Evolutionary conservation across 2,797 vertebrate genomes (phyloP).

Genomic region (Rhinoraja longicauda): DNA sequence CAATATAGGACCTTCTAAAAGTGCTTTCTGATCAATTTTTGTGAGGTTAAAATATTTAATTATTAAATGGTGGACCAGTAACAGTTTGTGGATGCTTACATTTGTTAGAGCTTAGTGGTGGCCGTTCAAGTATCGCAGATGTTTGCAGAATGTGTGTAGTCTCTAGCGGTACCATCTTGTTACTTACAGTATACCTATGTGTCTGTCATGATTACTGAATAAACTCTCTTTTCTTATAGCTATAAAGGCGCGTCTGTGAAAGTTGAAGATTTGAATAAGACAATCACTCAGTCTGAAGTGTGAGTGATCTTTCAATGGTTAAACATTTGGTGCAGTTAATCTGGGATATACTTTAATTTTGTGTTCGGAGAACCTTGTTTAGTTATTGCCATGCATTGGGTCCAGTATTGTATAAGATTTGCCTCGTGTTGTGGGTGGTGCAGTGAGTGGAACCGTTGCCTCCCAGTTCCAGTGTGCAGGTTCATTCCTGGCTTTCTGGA

Average conservation of each 20-base stretch:
- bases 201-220: constrained; percentile 26
- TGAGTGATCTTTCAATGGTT: constrained; percentile 59
- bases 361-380: constrained; percentile 5
- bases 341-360: not conserved
- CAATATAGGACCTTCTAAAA: not conserved
- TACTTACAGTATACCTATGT: not conserved
- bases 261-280: constrained; percentile 79
- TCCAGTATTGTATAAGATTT: not conserved
- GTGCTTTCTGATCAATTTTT: not conserved
- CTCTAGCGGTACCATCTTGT: not conserved
- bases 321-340: constrained; percentile 25
- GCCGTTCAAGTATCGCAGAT: not conserved
- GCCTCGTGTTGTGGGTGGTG: not conserved
- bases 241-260: constrained; percentile 76
- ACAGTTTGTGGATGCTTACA: not conserved
- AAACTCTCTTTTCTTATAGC: constrained; percentile 64
- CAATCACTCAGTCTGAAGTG: constrained; percentile 74
- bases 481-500: no score
- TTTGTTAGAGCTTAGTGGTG: not conserved
- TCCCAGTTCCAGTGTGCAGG: no score
- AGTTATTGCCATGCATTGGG: not conserved
- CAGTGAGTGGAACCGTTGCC: no score
- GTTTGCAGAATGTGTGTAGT: not conserved
- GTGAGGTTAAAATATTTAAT: not conserved
- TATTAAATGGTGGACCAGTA: not conserved